phyloP scores from a whole-genome alignment of 2,797 vertebrate genomes.

The Arrhamphus sclerolepis region DNA sequence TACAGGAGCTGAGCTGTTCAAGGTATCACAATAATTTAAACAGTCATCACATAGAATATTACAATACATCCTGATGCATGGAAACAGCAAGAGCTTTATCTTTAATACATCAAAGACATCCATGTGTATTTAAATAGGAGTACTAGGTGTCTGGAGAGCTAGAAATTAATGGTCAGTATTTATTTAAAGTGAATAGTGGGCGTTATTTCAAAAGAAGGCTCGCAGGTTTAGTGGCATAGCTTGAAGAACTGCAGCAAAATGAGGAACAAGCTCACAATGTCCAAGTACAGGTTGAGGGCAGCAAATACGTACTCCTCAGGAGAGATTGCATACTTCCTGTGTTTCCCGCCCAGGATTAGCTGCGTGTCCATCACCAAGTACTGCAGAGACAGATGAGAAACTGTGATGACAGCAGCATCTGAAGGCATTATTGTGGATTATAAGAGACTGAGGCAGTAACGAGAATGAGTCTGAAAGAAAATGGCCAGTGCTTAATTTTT shows the following conservation, averaged over 20 bases:
- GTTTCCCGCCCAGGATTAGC: constrained; percentile 82
- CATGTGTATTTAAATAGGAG: no score
- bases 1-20: no score
- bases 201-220: background rate
- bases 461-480: constrained; percentile 15
- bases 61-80: no score
- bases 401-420: constrained; percentile 21
- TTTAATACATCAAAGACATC: no score
- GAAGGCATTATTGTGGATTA: constrained; percentile 23
- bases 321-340: constrained; percentile 75
- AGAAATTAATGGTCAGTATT: no score
- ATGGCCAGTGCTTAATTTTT: constrained; percentile 19
- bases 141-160: no score
- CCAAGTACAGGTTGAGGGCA: constrained; percentile 85
- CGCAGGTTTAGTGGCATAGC: constrained; percentile 59
- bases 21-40: no score
- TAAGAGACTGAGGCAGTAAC: constrained; percentile 24
- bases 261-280: constrained; percentile 82
- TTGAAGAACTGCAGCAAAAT: constrained; percentile 81
- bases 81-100: no score
- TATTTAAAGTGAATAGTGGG: background rate
- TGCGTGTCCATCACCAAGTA: constrained; percentile 87
- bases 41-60: no score
- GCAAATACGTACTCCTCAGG: constrained; percentile 88
- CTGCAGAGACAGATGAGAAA: constrained; percentile 63